phyloP scores from a whole-genome alignment of 1,140 invertebrate genomes.

The Acyrthosiphon pisum region DNA sequence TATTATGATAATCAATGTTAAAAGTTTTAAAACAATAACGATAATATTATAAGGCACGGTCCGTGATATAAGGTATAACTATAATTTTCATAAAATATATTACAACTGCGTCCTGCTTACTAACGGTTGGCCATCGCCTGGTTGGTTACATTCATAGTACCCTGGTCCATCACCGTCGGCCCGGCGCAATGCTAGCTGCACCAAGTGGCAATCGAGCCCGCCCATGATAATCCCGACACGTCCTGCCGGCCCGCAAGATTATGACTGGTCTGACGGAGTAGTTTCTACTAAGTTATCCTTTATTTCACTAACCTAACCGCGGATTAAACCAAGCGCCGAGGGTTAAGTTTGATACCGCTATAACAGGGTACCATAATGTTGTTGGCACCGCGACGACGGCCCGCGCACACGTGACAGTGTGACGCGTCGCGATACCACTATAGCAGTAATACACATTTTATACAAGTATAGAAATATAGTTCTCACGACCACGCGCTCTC shows the following conservation, averaged over 20 bases:
- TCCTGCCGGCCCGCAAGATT: background rate
- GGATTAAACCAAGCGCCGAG: constrained; percentile 40
- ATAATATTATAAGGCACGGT: too few species aligned
- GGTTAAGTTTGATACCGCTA: constrained; percentile 42
- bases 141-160: background rate
- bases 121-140: too few species aligned
- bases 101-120: too few species aligned
- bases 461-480: too few species aligned
- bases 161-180: background rate
- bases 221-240: background rate
- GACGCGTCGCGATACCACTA: too few species aligned
- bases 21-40: too few species aligned
- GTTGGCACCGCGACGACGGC: background rate
- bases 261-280: background rate
- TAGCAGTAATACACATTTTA: too few species aligned
- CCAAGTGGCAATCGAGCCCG: background rate
- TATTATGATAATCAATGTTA: too few species aligned
- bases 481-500: too few species aligned
- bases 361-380: constrained; percentile 13
- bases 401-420: too few species aligned
- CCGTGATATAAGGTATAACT: too few species aligned
- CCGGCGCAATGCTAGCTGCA: background rate
- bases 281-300: background rate
- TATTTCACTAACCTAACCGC: background rate
- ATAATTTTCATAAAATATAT: too few species aligned